Evolutionary conservation across 2,888 invertebrate species (phyloP).

Genomic region (Lasioglossum leucozonium): DNA sequence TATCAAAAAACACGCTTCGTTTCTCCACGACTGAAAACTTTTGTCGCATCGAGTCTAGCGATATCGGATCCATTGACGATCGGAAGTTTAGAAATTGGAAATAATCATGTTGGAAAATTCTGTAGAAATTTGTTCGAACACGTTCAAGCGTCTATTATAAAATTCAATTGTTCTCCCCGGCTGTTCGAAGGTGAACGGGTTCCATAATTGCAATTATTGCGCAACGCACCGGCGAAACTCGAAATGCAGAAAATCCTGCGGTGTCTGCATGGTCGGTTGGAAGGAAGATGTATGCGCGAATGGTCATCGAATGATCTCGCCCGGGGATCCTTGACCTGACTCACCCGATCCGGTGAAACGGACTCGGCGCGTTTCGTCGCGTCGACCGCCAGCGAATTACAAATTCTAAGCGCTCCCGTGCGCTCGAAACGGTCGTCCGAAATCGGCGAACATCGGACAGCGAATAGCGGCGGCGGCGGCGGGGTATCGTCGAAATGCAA

Average conservation of each 20-base stretch:
- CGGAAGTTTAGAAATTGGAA: background rate
- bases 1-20: background rate
- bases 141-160: background rate
- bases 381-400: background rate
- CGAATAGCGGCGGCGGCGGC: slow-evolving; percentile 67
- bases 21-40: background rate
- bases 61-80: background rate
- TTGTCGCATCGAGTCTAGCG: background rate
- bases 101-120: too few relatives aligned
- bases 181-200: background rate
- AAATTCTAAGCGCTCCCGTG: background rate
- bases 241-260: background rate
- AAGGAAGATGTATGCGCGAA: slow-evolving; percentile 15
- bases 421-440: background rate
- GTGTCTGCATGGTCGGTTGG: background rate
- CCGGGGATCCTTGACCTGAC: slow-evolving; percentile 59
- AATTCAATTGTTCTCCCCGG: background rate
- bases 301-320: slow-evolving; percentile 17
- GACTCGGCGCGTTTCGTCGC: slow-evolving; percentile 30
- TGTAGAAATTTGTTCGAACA: too few relatives aligned
- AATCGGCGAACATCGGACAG: background rate
- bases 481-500: slow-evolving; percentile 67
- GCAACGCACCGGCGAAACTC: background rate
- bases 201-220: background rate
- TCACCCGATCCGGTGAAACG: slow-evolving; percentile 49